Evolutionary conservation across 2,113 vertebrate species (phyloP).

Genomic region (Strix aluco): DNA sequence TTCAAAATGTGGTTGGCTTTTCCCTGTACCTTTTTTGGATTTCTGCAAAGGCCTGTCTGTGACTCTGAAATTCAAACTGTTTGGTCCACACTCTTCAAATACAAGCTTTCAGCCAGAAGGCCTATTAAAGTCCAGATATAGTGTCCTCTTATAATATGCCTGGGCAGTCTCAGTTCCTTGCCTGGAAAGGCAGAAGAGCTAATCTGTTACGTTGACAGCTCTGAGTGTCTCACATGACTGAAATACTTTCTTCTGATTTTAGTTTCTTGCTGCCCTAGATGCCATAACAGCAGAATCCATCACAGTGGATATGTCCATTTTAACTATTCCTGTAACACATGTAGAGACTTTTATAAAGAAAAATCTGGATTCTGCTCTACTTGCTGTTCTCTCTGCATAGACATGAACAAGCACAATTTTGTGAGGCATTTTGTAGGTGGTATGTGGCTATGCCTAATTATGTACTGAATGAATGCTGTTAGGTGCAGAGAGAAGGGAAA

Average conservation of each 20-base stretch:
- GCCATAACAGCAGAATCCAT: neutral
- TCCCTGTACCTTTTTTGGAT: neutral
- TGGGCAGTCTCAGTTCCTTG: neutral
- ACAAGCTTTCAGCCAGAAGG: neutral
- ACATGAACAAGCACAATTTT: neutral
- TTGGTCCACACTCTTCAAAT: neutral
- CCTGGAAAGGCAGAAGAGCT: neutral
- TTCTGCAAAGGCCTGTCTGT: neutral
- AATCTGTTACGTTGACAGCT: neutral
- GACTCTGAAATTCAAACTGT: neutral
- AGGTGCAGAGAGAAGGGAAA: neutral
- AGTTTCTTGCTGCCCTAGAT: neutral
- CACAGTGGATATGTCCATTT: neutral
- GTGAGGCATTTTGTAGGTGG: neutral
- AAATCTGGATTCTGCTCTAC: neutral
- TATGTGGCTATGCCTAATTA: neutral
- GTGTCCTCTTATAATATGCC: neutral
- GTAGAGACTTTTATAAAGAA: neutral
- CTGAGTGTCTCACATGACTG: neutral
- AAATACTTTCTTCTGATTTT: neutral
- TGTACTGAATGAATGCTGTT: neutral
- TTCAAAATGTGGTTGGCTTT: neutral
- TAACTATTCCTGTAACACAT: neutral
- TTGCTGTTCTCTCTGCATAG: neutral
- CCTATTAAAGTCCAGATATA: neutral